Evolutionary conservation across 2,113 vertebrate genomes (phyloP).

Genomic region (Peromyscus californicus): DNA sequence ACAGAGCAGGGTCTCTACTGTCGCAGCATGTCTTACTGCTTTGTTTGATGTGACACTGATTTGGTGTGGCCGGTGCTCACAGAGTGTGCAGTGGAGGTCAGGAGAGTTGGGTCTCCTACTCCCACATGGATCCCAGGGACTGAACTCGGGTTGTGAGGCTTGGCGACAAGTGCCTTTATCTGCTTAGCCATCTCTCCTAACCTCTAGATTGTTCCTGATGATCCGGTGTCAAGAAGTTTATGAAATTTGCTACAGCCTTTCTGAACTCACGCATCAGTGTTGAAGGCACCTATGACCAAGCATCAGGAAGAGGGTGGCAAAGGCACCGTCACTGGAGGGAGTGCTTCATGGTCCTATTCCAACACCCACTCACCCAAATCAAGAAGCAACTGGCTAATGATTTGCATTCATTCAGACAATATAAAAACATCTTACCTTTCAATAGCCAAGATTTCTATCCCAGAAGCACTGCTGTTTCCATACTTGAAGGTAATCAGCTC

Average conservation of each 20-base stretch:
- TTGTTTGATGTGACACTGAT: background rate
- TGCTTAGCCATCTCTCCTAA: background rate
- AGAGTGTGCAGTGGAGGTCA: background rate
- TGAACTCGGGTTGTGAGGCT: background rate
- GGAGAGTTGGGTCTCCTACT: background rate
- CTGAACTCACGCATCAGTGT: constrained; percentile 31
- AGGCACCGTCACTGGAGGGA: background rate
- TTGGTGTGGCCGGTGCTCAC: no score
- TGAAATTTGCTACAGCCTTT: background rate
- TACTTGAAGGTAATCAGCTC: constrained; percentile 99
- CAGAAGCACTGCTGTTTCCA: constrained; percentile 95
- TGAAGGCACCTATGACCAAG: background rate
- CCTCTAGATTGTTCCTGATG: background rate
- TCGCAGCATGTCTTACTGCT: background rate
- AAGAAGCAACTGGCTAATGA: constrained; percentile 42
- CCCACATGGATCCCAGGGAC: background rate
- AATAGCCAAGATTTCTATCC: constrained; percentile 96
- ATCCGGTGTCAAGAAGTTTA: background rate
- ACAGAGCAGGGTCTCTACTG: background rate
- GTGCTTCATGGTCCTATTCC: background rate
- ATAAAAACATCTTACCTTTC: constrained; percentile 92
- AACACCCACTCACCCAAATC: background rate
- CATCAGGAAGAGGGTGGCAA: background rate
- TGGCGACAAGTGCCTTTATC: background rate
- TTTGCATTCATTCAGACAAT: background rate